Evolutionary conservation across 2,797 vertebrate genomes (phyloP), one percentile per base, ranked within the genome.

Genomic region (Darevskia mixta): DNA sequence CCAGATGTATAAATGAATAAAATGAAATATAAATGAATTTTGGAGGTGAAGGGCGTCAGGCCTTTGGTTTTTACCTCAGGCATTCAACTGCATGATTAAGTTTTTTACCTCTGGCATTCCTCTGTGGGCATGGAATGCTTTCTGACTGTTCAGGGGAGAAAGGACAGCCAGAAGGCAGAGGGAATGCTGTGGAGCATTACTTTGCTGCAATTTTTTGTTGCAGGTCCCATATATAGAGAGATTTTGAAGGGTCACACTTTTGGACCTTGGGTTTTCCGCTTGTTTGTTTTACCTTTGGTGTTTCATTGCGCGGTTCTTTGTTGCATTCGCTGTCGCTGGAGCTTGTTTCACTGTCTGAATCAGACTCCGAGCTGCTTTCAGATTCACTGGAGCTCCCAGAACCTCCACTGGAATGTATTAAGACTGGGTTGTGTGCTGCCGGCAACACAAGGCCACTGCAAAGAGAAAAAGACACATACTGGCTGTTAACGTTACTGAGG

Each of bases 241-340:
- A 35, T 20, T 73, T 38, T 73, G 72, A 35, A 61, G 18, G n/a
- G 55, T 49, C 49, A 49, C 49, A 49, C 49, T 49, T 49, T 49
- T 49, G 3, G 49, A 49, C 49, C 49, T 49, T 49, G 49, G 45
- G 49, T 13, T 49, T 45, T 3, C 4, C 11, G 11, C 13, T 49
- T 49, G 45, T 49, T 49, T 49, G 27, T 83, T 78, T 72, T 95
- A 98, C 98, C 98, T 98, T 98, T 0, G 98, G 98, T 0, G 98
- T 98, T 92, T 96, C 94, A 86, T 95, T 97, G 81, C 97, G 97
- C 0, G 98, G 97, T 32, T 96, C 97, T 92, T 97, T 97, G 75
- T 98, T 98, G 94, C 97, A 97, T 90, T 98, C 98, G 23, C 98
- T 98, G 96, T 98, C 98, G 1, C 97, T 98, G 92, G 98, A 98